Evolutionary conservation across 2,888 invertebrate genomes (phyloP), one percentile per base, ranked within the genome.

Genomic region (Leptopilina syphax): DNA sequence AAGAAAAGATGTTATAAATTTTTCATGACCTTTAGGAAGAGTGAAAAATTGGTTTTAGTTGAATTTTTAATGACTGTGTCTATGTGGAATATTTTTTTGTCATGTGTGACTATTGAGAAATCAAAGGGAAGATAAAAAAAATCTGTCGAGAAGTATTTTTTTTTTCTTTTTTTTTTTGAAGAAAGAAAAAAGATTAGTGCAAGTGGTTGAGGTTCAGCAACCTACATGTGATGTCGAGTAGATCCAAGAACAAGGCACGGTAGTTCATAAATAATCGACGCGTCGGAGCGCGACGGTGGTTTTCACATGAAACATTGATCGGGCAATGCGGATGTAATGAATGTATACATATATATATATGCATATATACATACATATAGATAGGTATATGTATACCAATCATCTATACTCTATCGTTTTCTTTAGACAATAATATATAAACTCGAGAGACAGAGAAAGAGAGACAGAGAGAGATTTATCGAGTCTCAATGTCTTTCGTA

Each of bases 201-300:
- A 83, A 85, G 81, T 80, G 80, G 65, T 70, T 83, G 84, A 84
- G 83, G 88, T 88, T 88, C 87, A 88, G 88, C 87, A 88, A 88
- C 88, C 88, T 82, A 79, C 67, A 79, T 65, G 84, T 78, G 81
- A 81, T 81, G 77, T 79, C 63, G 83, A 80, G 81, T 70, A 73
- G 79, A 82, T 80, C 82, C 83, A 84, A 83, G 85, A 88, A 73
- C 73, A 90, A 90, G 90, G 89, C 89, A 87, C 86, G 88, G 87
- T 83, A 89, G 88, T 90, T 92, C 90, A 91, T 92, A 91, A 92
- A 92, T 92, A 92, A 92, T 92, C 91, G 90, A 92, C 89, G 88
- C 89, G 86, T 82, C 85, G 87, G 88, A 86, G 88, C 87, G 87
- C 88, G 87, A 84, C 88, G 88, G 88, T 87, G 89, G 89, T 90